Percentiles rank a stretch among this genome's conserved stretches.
Conservation (phyloP, 2,888 invertebrate genomes). For the Acleris emargana region DNA sequence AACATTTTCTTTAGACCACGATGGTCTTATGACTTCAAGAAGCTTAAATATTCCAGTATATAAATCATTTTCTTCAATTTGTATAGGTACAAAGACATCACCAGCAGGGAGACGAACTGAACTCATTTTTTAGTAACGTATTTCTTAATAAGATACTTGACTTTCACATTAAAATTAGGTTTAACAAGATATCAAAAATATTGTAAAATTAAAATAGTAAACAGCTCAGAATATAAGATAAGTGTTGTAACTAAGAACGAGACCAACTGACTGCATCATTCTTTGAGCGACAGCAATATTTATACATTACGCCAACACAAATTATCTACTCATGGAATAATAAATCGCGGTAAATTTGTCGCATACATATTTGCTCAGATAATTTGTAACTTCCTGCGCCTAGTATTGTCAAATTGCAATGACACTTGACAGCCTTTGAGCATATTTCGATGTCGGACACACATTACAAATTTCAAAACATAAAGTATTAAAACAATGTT, state of each 20-base stretch:
- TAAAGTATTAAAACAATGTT: no score
- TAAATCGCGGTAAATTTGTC: conserved; percentile 25
- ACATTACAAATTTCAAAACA: no score
- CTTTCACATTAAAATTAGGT: conserved; percentile 16
- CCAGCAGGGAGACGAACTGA: conserved; percentile 58
- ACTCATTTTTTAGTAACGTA: conserved; percentile 53
- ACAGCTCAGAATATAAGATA: conserved; percentile 11
- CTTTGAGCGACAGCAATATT: conserved; percentile 12
- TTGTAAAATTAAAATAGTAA: conserved; percentile 7
- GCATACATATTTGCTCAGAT: conserved; percentile 29
- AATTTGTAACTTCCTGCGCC: conserved; percentile 19
- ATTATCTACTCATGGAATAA: conserved; percentile 16
- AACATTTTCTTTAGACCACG: conserved; percentile 85
- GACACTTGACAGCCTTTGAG: no score
- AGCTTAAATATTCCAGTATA: conserved; percentile 87
- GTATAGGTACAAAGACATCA: conserved; percentile 82
- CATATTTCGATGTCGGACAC: no score
- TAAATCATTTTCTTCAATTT: conserved; percentile 87
- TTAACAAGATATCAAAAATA: conserved; percentile 9
- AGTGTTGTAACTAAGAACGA: conserved; percentile 10
- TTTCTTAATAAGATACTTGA: background rate
- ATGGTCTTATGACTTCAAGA: conserved; percentile 87
- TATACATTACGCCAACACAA: conserved; percentile 25
- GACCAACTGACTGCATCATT: conserved; percentile 21
- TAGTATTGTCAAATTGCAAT: background rate